Percentiles rank a stretch among this genome's conserved stretches.
Conservation (phyloP, 1,140 invertebrate genomes). For the Leptinotarsa undecemlineata region DNA sequence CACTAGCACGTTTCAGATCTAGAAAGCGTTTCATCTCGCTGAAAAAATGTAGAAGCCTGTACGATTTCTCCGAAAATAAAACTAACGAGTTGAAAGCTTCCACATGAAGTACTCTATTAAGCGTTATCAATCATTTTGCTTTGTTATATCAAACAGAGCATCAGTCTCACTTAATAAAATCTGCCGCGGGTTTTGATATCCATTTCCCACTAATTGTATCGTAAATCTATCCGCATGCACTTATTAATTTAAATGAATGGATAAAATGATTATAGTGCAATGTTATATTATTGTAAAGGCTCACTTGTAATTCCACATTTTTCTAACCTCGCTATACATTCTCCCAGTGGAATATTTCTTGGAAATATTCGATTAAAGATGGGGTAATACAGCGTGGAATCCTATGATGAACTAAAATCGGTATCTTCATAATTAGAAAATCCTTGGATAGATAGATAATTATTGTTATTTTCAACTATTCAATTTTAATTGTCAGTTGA, state of each 20-base stretch:
- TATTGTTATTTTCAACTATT: no score
- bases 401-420: no score
- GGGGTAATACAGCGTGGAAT: no score
- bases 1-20: no score
- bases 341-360: no score
- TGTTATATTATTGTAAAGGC: background rate
- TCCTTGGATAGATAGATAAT: no score
- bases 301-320: background rate
- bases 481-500: no score
- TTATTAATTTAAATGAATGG: slow-evolving; percentile 3
- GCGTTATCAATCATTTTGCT: slow-evolving; percentile 8
- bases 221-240: background rate
- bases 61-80: background rate
- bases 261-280: background rate
- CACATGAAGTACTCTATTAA: background rate
- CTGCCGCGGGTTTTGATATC: background rate
- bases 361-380: no score
- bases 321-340: no score
- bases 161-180: background rate
- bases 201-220: slow-evolving; percentile 6
- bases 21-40: no score
- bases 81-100: background rate
- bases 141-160: background rate
- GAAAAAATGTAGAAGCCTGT: no score
- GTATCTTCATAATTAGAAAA: no score